These are phyloP conservation scores for Boleophthalmus pectinirostris DNA, from an alignment of 2,113 vertebrate species.

Conservation along the genomic window DNA sequence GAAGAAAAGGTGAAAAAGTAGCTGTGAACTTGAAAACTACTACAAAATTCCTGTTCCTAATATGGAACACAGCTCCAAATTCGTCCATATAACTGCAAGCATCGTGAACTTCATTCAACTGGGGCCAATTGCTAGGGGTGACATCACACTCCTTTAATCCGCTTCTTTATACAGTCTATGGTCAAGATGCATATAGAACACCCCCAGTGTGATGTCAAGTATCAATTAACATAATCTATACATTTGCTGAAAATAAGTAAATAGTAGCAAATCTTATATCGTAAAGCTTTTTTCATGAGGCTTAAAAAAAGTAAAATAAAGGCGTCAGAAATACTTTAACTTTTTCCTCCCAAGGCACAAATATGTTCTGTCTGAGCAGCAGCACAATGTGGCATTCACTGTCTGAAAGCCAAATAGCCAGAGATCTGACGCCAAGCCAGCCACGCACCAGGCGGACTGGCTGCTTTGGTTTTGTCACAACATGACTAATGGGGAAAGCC, in stretches of 20 bases:
- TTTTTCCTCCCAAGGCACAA: constrained; percentile 13
- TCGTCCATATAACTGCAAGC: too few relatives aligned
- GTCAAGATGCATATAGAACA: too few relatives aligned
- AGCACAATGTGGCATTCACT: constrained; percentile 48
- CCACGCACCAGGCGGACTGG: constrained; percentile 8
- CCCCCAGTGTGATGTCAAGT: too few relatives aligned
- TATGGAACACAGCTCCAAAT: too few relatives aligned
- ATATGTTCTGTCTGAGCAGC: constrained; percentile 17
- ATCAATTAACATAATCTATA: too few relatives aligned
- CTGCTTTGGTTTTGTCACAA: constrained; percentile 12
- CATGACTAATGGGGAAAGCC: constrained; percentile 27
- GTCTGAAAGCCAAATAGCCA: constrained; percentile 20
- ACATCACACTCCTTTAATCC: too few relatives aligned
- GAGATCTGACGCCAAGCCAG: constrained; percentile 19
- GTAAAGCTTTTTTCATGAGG: background rate
- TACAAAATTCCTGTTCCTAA: too few relatives aligned
- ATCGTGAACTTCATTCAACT: too few relatives aligned
- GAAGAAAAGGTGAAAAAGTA: too few relatives aligned
- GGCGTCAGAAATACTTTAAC: background rate
- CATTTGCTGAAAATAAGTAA: background rate
- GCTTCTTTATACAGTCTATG: too few relatives aligned
- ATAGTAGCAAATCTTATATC: background rate
- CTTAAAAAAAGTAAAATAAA: background rate
- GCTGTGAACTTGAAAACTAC: too few relatives aligned
- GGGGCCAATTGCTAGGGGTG: too few relatives aligned